phyloP scores from a whole-genome alignment of 2,113 vertebrate genomes.

The Pedionomus torquatus region DNA sequence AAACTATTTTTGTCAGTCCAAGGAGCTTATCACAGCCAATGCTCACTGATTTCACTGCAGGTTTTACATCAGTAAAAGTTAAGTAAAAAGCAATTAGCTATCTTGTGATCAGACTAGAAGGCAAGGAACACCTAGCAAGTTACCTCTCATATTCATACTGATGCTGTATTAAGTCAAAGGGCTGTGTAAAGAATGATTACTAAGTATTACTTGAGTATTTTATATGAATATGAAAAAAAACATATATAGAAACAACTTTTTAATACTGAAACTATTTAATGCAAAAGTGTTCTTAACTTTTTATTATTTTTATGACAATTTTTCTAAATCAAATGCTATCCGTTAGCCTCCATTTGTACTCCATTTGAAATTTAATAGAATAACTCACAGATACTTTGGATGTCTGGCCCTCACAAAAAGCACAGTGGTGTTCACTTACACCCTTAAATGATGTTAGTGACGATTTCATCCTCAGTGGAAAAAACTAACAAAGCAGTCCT shows the following conservation, averaged over 20 bases:
- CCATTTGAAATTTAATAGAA: neutral
- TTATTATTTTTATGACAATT: neutral
- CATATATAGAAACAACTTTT: neutral
- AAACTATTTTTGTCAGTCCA: neutral
- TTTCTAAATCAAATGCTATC: neutral
- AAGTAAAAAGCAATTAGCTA: neutral
- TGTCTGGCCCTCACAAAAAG: neutral
- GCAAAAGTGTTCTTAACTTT: neutral
- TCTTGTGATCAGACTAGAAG: neutral
- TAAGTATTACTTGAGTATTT: neutral
- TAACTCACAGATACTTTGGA: neutral
- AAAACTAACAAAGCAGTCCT: accelerated
- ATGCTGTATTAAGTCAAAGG: neutral
- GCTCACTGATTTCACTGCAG: neutral
- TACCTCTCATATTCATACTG: neutral
- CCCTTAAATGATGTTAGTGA: neutral
- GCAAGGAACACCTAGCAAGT: neutral
- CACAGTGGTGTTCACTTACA: neutral
- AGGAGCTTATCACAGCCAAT: neutral
- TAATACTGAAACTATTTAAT: neutral
- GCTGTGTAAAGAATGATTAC: neutral
- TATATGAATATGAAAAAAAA: neutral
- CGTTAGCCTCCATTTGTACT: neutral
- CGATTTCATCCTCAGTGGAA: neutral
- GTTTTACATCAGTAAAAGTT: neutral